Evolutionary conservation across 2,888 invertebrate species (phyloP), one percentile per base, ranked within the genome.

Genomic region (Acrocyrtus sp.): DNA sequence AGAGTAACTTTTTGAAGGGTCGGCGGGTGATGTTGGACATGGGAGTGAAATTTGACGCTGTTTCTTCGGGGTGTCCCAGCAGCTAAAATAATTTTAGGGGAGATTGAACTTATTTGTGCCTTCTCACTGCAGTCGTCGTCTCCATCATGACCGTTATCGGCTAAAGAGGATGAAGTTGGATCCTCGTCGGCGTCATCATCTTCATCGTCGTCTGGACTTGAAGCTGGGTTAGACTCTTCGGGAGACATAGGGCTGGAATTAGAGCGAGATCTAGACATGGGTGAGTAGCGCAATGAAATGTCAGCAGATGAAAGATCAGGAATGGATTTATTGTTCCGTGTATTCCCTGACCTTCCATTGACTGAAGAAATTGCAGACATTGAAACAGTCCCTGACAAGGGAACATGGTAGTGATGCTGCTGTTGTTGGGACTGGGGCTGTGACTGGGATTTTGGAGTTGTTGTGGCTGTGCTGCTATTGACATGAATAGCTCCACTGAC

Each of bases 191-290:
- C 75, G 48, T 75, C 75, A 12, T 72, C 74, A n/a, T 78, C 78
- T 26, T 72, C 72, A 24, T 76, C 76, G 19, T 50, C 45, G 12
- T 77, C 76, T 8, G 75, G 76, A 62, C 57, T 57, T 21, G 66
- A 50, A 21, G 66, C 58, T 6, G 65, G 65, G 21, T 48, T 47
- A 10, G 60, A 51, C 12, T 72, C 70, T 34, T 76, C 76, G 4
- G 75, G 76, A 56, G 76, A 75, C 75, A 78, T 75, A 2, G 80
- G 77, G 48, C 78, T 79, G 19, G 78, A 78, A 43, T 66, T 72
- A 19, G 75, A 74, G 34, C 63, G 43, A 26, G 70, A 63, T 43
- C 74, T 53, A 10, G 77, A 75, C 43, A 63, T 61, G 24, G 80
- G 77, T 19, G 76, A 77, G 54, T 79, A 77, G n/a, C 76, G 54